These are phyloP conservation scores for Helostoma temminkii DNA, from an alignment of 2,797 vertebrate genomes.

Conservation along the genomic window DNA sequence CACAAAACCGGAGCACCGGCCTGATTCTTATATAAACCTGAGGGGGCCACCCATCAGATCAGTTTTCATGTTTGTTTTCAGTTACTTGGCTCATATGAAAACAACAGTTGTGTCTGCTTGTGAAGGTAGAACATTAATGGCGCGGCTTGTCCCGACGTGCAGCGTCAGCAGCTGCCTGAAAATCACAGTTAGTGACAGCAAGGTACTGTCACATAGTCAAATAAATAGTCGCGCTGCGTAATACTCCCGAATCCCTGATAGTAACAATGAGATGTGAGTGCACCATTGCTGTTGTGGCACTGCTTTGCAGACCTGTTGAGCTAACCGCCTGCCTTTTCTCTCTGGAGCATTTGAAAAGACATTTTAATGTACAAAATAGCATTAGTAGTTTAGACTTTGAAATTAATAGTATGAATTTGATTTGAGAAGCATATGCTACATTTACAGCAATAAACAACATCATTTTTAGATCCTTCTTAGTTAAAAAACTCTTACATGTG, in stretches of 20 bases:
- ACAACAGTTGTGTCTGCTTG: slow-evolving; percentile 55
- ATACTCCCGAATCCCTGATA: slow-evolving; percentile 34
- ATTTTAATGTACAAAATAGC: not conserved
- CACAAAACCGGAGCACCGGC: slow-evolving; percentile 7
- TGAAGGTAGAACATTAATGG: slow-evolving; percentile 53
- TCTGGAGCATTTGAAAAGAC: not conserved
- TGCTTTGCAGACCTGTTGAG: slow-evolving; percentile 64
- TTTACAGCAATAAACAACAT: too few species aligned
- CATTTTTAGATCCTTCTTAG: too few species aligned
- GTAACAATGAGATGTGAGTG: slow-evolving; percentile 50
- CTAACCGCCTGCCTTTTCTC: slow-evolving; percentile 1
- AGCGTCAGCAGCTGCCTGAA: slow-evolving; percentile 36
- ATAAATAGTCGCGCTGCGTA: slow-evolving; percentile 40
- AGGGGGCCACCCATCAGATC: slow-evolving; percentile 30
- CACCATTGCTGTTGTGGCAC: slow-evolving; percentile 41
- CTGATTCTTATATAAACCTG: slow-evolving; percentile 33
- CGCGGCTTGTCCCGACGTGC: slow-evolving; percentile 66
- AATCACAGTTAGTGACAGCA: slow-evolving; percentile 60
- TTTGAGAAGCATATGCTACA: not conserved
- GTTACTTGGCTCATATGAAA: slow-evolving; percentile 41
- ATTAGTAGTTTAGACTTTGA: not conserved
- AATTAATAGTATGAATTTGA: not conserved
- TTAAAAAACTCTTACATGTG: not conserved
- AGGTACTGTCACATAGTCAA: slow-evolving; percentile 41
- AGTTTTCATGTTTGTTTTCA: slow-evolving; percentile 61